Evolutionary conservation across 2,888 invertebrate species (phyloP).

Genomic region (Anagyrus pseudococci): DNA sequence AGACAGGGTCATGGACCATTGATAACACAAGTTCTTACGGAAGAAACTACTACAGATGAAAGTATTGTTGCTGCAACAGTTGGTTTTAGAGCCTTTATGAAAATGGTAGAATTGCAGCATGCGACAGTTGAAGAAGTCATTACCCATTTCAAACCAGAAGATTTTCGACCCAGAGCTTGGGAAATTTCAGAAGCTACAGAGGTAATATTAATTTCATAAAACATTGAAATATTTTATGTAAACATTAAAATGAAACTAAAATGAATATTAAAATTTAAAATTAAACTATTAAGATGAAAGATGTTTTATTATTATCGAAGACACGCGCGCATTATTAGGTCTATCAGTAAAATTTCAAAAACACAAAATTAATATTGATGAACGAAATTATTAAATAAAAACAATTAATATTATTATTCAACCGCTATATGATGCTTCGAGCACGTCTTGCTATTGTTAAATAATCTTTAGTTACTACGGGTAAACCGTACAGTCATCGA

Average conservation of each 20-base stretch:
- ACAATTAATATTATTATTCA: too few relatives aligned
- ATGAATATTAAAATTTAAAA: not conserved
- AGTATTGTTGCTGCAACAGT: slow-evolving; percentile 79
- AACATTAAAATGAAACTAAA: not conserved
- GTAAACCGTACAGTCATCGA: too few relatives aligned
- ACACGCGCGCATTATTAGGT: too few relatives aligned
- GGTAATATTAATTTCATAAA: slow-evolving; percentile 62
- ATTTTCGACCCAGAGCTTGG: slow-evolving; percentile 83
- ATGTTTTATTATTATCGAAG: not conserved
- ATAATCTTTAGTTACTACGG: too few relatives aligned
- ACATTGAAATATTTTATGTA: not conserved
- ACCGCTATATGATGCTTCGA: too few relatives aligned
- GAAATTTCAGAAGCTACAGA: slow-evolving; percentile 75
- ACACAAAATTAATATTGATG: too few relatives aligned
- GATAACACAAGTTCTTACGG: slow-evolving; percentile 81
- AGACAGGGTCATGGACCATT: slow-evolving; percentile 81
- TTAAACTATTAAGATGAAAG: not conserved
- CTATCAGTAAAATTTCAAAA: too few relatives aligned
- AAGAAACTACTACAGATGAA: slow-evolving; percentile 81
- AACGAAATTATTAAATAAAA: too few relatives aligned
- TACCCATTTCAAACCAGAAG: slow-evolving; percentile 81
- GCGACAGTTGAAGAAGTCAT: slow-evolving; percentile 85
- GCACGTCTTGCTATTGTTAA: too few relatives aligned
- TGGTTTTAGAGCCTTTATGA: slow-evolving; percentile 85
- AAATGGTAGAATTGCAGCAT: slow-evolving; percentile 82